Evolutionary conservation across 2,797 vertebrate genomes (phyloP).

Genomic region (Agapornis canus): DNA sequence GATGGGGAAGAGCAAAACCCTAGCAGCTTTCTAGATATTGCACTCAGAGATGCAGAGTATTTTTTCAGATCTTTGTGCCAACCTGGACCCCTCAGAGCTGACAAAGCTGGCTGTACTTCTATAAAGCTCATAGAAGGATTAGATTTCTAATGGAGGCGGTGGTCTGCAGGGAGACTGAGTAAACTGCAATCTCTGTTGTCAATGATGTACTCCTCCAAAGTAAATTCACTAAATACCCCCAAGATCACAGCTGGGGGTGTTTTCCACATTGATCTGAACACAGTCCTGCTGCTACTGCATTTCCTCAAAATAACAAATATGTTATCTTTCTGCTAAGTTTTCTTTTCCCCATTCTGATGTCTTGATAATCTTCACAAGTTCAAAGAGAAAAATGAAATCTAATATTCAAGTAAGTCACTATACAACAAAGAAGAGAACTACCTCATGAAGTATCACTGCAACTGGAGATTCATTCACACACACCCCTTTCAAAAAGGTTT

Average conservation of each 20-base stretch:
- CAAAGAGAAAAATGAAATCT: not conserved
- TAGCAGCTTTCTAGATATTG: not conserved
- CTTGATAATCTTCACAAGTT: not conserved
- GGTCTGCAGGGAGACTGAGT: not conserved
- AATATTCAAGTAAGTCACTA: not conserved
- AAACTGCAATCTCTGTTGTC: not conserved
- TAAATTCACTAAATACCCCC: not conserved
- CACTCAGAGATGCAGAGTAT: not conserved
- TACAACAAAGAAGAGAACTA: not conserved
- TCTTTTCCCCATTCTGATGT: not conserved
- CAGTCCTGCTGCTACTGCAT: not conserved
- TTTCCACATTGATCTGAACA: not conserved
- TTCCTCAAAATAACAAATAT: not conserved
- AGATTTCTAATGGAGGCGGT: not conserved
- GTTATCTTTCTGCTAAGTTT: not conserved
- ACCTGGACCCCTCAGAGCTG: not conserved
- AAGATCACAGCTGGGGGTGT: not conserved
- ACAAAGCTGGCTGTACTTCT: not conserved
- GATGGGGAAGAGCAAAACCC: not conserved
- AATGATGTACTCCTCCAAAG: not conserved
- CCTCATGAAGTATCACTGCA: not conserved
- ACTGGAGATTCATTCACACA: not conserved
- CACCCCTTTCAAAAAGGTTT: not conserved
- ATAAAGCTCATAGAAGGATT: not conserved
- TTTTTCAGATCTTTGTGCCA: not conserved